These are phyloP conservation scores for Adelosebastes latens DNA, from an alignment of 2,797 vertebrate genomes.

Conservation along the genomic window DNA sequence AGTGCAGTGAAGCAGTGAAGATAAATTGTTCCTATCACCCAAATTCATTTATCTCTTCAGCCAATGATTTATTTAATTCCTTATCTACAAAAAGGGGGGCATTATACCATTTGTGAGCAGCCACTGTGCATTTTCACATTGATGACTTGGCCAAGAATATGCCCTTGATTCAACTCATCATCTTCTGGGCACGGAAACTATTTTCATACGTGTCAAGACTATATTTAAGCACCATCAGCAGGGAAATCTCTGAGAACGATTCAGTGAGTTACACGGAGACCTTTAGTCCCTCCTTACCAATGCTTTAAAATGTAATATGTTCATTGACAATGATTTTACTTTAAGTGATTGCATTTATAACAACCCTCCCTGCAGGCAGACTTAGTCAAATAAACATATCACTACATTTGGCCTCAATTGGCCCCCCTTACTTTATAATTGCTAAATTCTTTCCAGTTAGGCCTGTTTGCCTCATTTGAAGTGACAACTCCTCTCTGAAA, in stretches of 20 bases:
- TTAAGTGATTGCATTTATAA: constrained; percentile 4
- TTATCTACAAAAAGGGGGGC: constrained; percentile 53
- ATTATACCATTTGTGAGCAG: constrained; percentile 45
- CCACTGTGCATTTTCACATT: constrained; percentile 44
- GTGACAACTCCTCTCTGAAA: not conserved
- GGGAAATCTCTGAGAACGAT: constrained; percentile 5
- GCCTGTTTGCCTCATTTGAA: constrained; percentile 13
- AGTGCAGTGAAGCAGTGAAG: constrained; percentile 76
- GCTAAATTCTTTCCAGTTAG: constrained; percentile 12
- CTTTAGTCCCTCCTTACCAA: not conserved
- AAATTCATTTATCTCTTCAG: constrained; percentile 75
- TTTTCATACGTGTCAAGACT: constrained; percentile 27
- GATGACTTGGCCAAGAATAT: constrained; percentile 15
- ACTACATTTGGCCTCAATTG: constrained; percentile 11
- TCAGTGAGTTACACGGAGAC: not conserved
- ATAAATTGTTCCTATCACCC: constrained; percentile 70
- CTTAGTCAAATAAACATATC: constrained; percentile 27
- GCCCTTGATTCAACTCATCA: constrained; percentile 26
- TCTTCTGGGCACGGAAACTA: constrained; percentile 14
- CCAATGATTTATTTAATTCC: constrained; percentile 68
- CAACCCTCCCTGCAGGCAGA: not conserved
- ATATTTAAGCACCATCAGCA: constrained; percentile 32
- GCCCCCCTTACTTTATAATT: constrained; percentile 16
- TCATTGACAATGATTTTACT: not conserved
- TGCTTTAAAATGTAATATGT: not conserved